Percentiles rank a stretch among this genome's conserved stretches.
phyloP scores from a whole-genome alignment of 1,140 invertebrate species.

The Nephila pilipes region DNA sequence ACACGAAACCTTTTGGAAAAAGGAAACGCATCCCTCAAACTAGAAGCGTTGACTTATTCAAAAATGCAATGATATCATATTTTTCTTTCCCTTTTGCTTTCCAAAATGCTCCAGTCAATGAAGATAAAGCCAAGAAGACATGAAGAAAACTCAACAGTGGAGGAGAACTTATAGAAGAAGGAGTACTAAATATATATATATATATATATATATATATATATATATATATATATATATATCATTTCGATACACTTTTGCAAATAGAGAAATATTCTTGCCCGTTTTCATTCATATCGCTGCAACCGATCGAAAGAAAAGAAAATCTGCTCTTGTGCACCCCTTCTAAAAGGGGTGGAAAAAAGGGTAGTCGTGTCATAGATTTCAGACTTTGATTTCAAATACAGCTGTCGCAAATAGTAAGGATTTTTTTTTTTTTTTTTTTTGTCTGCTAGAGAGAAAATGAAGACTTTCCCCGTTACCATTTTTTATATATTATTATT shows the following conservation, averaged over 20 bases:
- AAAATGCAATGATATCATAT: conserved; percentile 64
- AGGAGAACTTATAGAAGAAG: background rate
- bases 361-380: conserved; percentile 32
- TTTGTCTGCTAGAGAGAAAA: background rate
- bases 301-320: conserved; percentile 29
- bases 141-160: background rate
- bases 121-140: conserved; percentile 52
- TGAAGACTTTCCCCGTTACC: background rate
- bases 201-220: background rate
- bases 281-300: conserved; percentile 50
- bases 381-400: conserved; percentile 53
- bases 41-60: conserved; percentile 56
- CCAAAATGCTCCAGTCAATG: conserved; percentile 10
- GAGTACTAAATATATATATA: background rate
- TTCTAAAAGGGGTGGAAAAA: background rate
- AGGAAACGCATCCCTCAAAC: conserved; percentile 28
- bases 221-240: background rate
- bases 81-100: background rate
- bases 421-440: conserved; percentile 24
- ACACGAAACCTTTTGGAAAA: conserved; percentile 14
- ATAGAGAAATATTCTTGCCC: conserved; percentile 40
- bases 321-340: background rate
- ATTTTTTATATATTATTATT: background rate
- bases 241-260: conserved; percentile 59
- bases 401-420: conserved; percentile 67